A percentile compares a stretch with the other conserved stretches of the same genome.
phyloP scores from a whole-genome alignment of 2,888 invertebrate genomes.

The Lasioglossum oenotherae region DNA sequence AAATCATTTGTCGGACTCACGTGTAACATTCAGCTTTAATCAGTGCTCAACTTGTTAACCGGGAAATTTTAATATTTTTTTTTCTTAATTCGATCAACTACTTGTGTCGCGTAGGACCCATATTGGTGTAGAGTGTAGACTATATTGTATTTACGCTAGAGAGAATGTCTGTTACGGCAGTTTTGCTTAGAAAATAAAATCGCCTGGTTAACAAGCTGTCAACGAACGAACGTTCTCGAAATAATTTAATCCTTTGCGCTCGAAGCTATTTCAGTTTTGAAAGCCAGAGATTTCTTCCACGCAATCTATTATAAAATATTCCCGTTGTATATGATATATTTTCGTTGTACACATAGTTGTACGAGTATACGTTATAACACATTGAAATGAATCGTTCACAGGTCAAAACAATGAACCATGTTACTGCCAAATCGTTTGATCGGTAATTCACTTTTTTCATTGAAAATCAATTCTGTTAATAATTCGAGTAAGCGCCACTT shows the following conservation, averaged over 20 bases:
- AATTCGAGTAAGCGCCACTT: neutral
- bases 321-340: neutral
- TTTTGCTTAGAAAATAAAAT: neutral
- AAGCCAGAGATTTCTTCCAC: neutral
- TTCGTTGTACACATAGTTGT: neutral
- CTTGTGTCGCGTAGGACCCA: neutral
- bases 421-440: neutral
- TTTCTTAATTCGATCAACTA: neutral
- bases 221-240: neutral
- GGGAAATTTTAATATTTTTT: neutral
- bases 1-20: neutral
- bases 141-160: neutral
- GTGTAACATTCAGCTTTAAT: neutral
- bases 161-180: neutral
- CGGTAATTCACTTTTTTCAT: neutral
- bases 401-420: neutral
- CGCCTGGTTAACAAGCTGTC: neutral
- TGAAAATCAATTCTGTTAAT: neutral
- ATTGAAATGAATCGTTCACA: too few relatives aligned
- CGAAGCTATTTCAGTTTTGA: neutral
- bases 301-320: neutral
- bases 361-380: too few relatives aligned
- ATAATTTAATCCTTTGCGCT: neutral
- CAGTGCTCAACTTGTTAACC: neutral
- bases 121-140: slow-evolving; percentile 6